A percentile compares a stretch with the other conserved stretches of the same genome.
Conservation (phyloP, 2,113 vertebrate species). For the Lepus timidus region DNA sequence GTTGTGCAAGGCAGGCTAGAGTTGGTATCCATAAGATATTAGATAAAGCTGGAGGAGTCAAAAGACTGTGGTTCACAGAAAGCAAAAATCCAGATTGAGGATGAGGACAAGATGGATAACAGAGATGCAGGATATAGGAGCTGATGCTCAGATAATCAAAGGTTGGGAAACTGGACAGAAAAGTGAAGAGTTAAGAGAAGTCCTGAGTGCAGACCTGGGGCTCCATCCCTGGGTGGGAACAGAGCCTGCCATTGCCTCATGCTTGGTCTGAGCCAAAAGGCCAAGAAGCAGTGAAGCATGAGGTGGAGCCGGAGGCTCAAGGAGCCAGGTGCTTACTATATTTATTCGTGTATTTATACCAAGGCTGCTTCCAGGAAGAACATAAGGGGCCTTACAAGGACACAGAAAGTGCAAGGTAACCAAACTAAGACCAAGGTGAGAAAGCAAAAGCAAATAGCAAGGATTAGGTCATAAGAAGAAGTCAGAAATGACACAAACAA, state of each 20-base stretch:
- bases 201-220: neutral
- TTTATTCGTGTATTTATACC: constrained; percentile 62
- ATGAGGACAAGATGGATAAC: neutral
- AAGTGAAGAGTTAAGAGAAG: neutral
- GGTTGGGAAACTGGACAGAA: neutral
- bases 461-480: neutral
- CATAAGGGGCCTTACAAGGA: constrained; percentile 64
- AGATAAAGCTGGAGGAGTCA: neutral
- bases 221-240: neutral
- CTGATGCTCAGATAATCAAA: neutral
- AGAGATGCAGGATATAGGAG: neutral
- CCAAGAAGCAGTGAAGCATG: neutral
- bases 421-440: neutral
- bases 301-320: neutral
- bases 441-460: constrained; percentile 19
- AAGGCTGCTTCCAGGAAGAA: constrained; percentile 46
- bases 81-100: neutral
- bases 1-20: neutral
- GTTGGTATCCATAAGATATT: neutral
- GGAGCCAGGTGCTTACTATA: constrained; percentile 65
- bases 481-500: neutral
- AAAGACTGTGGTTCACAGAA: neutral
- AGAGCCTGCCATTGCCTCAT: neutral
- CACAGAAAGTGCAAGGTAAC: constrained; percentile 51
- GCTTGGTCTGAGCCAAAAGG: constrained; percentile 33